phyloP scores from a whole-genome alignment of 2,797 vertebrate species.

The Perdix hodgsoniae region DNA sequence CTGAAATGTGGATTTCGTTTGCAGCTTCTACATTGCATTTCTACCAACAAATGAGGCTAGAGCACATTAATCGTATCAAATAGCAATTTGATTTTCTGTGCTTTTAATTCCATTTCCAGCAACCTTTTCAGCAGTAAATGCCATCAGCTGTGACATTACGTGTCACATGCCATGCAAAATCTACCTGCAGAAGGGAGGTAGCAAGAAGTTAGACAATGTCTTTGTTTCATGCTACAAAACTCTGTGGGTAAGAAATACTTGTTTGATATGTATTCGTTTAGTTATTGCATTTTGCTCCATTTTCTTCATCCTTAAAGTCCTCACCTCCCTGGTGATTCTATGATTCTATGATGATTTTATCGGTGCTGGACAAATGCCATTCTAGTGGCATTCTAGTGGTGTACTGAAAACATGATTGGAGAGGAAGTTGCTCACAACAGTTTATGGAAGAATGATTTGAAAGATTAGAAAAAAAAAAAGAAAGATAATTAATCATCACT shows the following conservation, averaged over 20 bases:
- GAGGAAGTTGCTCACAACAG: background rate
- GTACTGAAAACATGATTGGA: slow-evolving; percentile 47
- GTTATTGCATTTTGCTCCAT: background rate
- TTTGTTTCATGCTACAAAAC: background rate
- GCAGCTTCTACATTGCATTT: background rate
- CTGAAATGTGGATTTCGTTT: background rate
- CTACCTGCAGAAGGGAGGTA: background rate
- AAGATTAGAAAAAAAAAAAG: background rate
- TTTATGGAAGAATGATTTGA: slow-evolving; percentile 45
- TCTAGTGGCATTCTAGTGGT: slow-evolving; percentile 43
- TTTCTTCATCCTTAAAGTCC: background rate
- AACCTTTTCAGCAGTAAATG: background rate
- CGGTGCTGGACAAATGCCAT: slow-evolving; percentile 30
- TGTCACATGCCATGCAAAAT: background rate
- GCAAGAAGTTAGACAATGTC: background rate
- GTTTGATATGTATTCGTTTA: background rate
- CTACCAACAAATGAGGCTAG: background rate
- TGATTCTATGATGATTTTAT: background rate
- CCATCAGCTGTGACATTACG: background rate
- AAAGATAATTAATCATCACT: slow-evolving; percentile 50
- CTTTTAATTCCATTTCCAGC: background rate
- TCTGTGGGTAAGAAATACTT: background rate
- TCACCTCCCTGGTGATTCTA: background rate
- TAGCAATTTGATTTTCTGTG: background rate
- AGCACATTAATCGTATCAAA: background rate